Conservation (phyloP, 2,888 invertebrate species). For the Troides aeacus region DNA sequence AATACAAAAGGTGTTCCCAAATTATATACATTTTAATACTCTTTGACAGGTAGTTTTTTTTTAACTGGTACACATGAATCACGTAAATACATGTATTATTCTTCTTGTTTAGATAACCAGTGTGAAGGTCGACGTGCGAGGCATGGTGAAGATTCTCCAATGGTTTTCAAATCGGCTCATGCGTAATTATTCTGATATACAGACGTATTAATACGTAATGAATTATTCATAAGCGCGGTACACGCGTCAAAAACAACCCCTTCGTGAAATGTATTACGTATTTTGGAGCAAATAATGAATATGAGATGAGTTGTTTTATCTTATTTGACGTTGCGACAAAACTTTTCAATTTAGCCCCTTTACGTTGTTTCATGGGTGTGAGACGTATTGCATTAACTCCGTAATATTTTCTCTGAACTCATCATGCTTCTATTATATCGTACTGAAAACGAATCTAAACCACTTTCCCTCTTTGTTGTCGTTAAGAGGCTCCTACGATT, state of each 20-base stretch:
- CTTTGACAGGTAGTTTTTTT: no score
- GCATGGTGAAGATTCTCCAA: not conserved
- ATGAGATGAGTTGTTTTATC: constrained; percentile 4
- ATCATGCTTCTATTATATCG: not conserved
- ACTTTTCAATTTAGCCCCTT: not conserved
- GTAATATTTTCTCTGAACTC: not conserved
- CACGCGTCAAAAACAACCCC: constrained; percentile 19
- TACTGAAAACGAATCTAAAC: no score
- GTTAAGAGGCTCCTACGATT: not conserved
- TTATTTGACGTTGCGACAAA: not conserved
- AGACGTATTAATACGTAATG: constrained; percentile 15
- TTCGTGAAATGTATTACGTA: constrained; percentile 7
- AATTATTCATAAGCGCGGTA: constrained; percentile 14
- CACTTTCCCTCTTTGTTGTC: not conserved
- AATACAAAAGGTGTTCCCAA: no score
- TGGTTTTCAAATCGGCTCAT: constrained; percentile 16
- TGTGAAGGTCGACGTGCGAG: not conserved
- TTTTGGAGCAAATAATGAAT: constrained; percentile 20
- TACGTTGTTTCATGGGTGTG: not conserved
- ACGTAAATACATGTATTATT: no score
- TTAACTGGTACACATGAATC: no score
- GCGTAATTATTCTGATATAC: constrained; percentile 1
- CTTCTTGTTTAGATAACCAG: no score
- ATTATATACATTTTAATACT: no score
- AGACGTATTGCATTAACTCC: not conserved